Conservation (phyloP, 1,140 invertebrate species). For the Chrysomallon squamiferum region DNA sequence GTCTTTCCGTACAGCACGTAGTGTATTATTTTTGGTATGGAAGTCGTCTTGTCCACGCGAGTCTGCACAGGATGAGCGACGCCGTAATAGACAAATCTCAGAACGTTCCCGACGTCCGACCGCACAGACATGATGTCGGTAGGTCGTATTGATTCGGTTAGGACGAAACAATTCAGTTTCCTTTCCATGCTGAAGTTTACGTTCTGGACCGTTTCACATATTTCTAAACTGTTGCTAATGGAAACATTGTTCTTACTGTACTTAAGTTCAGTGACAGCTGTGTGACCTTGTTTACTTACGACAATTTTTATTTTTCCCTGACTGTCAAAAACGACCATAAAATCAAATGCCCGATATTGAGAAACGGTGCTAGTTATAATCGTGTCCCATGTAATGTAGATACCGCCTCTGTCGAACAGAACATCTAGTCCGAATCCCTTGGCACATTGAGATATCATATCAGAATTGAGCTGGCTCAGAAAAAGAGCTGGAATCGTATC, state of each 20-base stretch:
- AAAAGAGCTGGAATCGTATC: constrained; percentile 26
- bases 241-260: background rate
- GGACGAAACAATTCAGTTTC: background rate
- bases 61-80: no score
- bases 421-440: constrained; percentile 37
- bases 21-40: constrained; percentile 48
- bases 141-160: background rate
- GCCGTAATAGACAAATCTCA: background rate
- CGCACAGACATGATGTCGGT: background rate
- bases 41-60: constrained; percentile 11
- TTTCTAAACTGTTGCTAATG: background rate
- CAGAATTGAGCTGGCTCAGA: constrained; percentile 14
- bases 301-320: background rate
- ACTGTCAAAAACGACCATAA: constrained; percentile 1
- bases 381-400: constrained; percentile 32
- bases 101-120: background rate
- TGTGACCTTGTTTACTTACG: no score
- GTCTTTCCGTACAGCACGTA: constrained; percentile 42
- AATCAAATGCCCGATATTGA: constrained; percentile 12
- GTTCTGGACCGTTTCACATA: background rate
- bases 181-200: background rate
- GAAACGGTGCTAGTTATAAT: constrained; percentile 23
- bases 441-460: constrained; percentile 19
- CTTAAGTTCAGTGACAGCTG: background rate
- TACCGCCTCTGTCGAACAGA: constrained; percentile 36